Base-by-base conservation (phyloP, 2,113 vertebrate genomes). In the Cebidichthys violaceus region DNA sequence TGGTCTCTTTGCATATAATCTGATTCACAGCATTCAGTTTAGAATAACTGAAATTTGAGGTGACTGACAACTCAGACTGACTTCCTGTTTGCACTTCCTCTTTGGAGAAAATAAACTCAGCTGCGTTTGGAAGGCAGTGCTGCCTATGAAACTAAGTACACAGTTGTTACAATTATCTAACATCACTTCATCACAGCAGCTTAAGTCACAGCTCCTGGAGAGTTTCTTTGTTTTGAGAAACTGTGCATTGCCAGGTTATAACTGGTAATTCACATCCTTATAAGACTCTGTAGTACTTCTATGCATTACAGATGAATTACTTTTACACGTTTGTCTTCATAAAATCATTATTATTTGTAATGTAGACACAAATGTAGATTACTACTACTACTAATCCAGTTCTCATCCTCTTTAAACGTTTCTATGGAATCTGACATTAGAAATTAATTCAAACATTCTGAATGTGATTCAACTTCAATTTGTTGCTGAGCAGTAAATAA, bases 21-120 rank as follows among this genome's bases (percentile, higher is more conserved):
- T 9, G 41, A 0, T 31, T 88, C 47, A 60, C 24, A 31, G 43
- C 18, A 50, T 77, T 66, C 29, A 27, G 50, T 76, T 83, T 20
- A 83, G 39, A 86, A 61, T 74, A 86, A 85, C 81, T 81, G 70
- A 87, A 75, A 50, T 72, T 78, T 67, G 57, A 67, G 65, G 66
- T 84, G 81, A 76, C 55, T 86, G 84, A 86, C 85, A 86, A 76
- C 52, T 75, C 45, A 73, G 70, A 24, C 84, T 75, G 31, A 90
- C 94, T 95, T 96, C 95, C 95, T 96, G 93, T 89, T 87, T 91
- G 74, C 78, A 94, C 94, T 96, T 96, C 95, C 95, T 94, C 89
- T 77, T 80, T 83, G 67, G 41, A 81, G 68, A 83, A 33, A 69
- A 77, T 39, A 33, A 84, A 47, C 66, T 77, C 11, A 76, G 47